Percentiles rank a stretch among this genome's conserved stretches.
phyloP scores from a whole-genome alignment of 2,113 vertebrate species.

The Mohoua ochrocephala region DNA sequence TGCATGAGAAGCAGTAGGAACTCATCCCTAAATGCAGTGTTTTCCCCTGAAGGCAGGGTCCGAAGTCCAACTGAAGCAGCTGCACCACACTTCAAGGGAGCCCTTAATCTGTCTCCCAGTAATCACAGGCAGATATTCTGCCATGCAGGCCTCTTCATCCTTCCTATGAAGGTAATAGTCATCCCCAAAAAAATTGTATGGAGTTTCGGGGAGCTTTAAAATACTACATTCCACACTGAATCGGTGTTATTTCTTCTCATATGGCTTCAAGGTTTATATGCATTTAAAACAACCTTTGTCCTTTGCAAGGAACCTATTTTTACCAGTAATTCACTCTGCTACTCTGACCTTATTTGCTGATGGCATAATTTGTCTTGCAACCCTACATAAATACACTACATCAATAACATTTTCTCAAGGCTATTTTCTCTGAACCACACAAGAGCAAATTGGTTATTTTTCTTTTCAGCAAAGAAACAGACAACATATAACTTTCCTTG shows the following conservation, averaged over 20 bases:
- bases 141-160: background rate
- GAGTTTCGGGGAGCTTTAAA: background rate
- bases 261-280: constrained; percentile 40
- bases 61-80: background rate
- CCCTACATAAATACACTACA: constrained; percentile 69
- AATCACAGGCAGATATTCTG: background rate
- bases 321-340: constrained; percentile 35
- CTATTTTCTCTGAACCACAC: constrained; percentile 67
- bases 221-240: background rate
- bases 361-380: constrained; percentile 77
- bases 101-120: background rate
- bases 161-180: background rate
- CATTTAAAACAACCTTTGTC: constrained; percentile 48
- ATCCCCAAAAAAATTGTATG: background rate
- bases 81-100: background rate
- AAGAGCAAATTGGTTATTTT: constrained; percentile 71
- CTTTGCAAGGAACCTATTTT: constrained; percentile 39
- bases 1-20: background rate
- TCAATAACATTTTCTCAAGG: constrained; percentile 73
- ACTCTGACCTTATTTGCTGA: constrained; percentile 74
- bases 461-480: constrained; percentile 29
- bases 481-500: constrained; percentile 50
- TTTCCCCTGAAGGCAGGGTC: background rate
- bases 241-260: background rate
- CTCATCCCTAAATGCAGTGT: background rate